A percentile compares a stretch with the other conserved stretches of the same genome.
phyloP scores from a whole-genome alignment of 2,888 invertebrate species.

The Pandemis cinnamomeana region DNA sequence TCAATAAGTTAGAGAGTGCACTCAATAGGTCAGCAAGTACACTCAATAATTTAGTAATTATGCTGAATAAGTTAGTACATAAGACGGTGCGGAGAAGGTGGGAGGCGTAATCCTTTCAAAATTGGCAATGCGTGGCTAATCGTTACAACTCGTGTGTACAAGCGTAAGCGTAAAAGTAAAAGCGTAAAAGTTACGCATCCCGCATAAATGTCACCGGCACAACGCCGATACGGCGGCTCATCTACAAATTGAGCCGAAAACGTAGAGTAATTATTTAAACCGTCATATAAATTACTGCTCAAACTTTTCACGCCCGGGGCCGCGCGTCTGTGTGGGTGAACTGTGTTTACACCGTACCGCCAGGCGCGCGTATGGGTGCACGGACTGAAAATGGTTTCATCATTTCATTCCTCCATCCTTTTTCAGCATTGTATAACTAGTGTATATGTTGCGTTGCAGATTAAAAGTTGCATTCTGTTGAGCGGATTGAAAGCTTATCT shows the following conservation, averaged over 20 bases:
- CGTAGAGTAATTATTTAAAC: conserved; percentile 84
- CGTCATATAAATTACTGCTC: conserved; percentile 84
- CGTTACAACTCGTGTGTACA: too few species aligned
- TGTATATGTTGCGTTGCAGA: conserved; percentile 36
- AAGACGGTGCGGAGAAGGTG: too few species aligned
- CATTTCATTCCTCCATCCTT: conserved; percentile 80
- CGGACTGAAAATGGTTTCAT: conserved; percentile 81
- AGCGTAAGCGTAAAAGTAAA: neutral
- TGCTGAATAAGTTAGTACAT: too few species aligned
- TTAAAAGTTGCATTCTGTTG: conserved; percentile 33
- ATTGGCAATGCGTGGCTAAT: too few species aligned
- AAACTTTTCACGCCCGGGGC: conserved; percentile 78
- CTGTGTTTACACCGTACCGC: conserved; percentile 51
- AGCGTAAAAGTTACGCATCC: conserved; percentile 46
- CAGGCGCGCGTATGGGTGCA: conserved; percentile 60
- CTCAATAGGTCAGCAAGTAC: too few species aligned
- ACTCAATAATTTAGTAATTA: too few species aligned
- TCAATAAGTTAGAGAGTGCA: too few species aligned
- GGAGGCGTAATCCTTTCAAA: too few species aligned
- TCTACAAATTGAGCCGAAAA: conserved; percentile 84
- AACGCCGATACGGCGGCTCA: conserved; percentile 71
- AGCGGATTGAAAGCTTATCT: neutral
- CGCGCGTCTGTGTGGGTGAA: conserved; percentile 59
- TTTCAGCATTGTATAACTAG: conserved; percentile 74
- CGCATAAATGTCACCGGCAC: conserved; percentile 71